phyloP scores from a whole-genome alignment of 35 echinoderm and acorn worm species.

The Holothuria glaberrima region DNA sequence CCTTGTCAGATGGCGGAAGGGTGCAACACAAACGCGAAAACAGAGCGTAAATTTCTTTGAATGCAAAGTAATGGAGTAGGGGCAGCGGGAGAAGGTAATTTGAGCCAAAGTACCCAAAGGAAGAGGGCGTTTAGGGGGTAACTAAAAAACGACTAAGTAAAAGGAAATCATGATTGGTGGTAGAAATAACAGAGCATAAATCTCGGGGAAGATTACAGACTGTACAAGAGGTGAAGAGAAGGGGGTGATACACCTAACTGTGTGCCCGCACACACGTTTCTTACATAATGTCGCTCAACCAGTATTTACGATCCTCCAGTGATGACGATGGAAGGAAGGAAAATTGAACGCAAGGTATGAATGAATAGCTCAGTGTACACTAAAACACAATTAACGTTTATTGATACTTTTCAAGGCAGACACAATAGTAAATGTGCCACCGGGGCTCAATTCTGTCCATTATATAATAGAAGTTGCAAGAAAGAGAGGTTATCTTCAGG shows the following conservation, averaged over 20 bases:
- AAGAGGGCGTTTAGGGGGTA: constrained; percentile 22
- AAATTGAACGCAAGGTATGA: too few species aligned
- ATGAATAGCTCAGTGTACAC: too few species aligned
- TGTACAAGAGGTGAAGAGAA: neutral
- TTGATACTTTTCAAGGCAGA: too few species aligned
- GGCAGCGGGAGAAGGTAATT: constrained; percentile 23
- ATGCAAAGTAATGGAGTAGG: constrained; percentile 36
- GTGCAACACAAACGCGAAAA: constrained; percentile 27
- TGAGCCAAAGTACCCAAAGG: constrained; percentile 33
- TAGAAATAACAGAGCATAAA: constrained; percentile 44
- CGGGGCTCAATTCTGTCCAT: too few species aligned
- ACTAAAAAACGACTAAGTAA: constrained; percentile 17
- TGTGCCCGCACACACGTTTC: constrained; percentile 1
- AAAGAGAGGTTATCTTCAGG: too few species aligned
- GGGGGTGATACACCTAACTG: constrained; percentile 16
- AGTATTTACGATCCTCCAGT: too few species aligned
- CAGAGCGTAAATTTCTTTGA: constrained; percentile 28
- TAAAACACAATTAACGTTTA: too few species aligned
- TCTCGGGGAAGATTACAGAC: constrained; percentile 24
- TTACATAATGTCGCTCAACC: neutral
- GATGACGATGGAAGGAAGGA: too few species aligned
- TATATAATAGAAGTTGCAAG: too few species aligned
- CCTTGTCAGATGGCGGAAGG: constrained; percentile 23
- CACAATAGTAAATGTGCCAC: too few species aligned
- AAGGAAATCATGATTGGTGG: constrained; percentile 30